These are phyloP conservation scores for Clunio marinus DNA, from an alignment of 2,888 invertebrate genomes.

Conservation along the genomic window DNA sequence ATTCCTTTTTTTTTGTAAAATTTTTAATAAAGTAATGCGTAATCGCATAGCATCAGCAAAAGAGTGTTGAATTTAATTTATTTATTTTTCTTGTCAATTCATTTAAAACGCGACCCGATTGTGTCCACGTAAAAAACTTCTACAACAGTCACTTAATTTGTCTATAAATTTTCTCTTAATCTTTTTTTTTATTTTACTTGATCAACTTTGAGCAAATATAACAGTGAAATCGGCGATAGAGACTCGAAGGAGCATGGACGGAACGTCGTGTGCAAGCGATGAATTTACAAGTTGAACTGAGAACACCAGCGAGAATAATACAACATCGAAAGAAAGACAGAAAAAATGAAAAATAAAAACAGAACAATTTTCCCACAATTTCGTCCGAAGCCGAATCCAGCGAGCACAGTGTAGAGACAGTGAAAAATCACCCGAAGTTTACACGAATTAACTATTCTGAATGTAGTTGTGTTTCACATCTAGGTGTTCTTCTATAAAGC, in stretches of 20 bases:
- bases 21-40: slow-evolving; percentile 25
- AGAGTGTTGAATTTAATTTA: slow-evolving; percentile 3
- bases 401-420: slow-evolving; percentile 4
- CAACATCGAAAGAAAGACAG: slow-evolving; percentile 10
- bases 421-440: background rate
- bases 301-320: slow-evolving; percentile 16
- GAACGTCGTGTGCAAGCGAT: slow-evolving; percentile 29
- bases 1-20: slow-evolving; percentile 22
- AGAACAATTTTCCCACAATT: slow-evolving; percentile 33
- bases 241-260: slow-evolving; percentile 16
- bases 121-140: background rate
- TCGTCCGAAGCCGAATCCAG: slow-evolving; percentile 17
- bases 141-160: slow-evolving; percentile 14
- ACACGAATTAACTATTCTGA: background rate
- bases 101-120: slow-evolving; percentile 20
- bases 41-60: slow-evolving; percentile 1
- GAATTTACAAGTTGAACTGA: slow-evolving; percentile 35
- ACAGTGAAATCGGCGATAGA: slow-evolving; percentile 16
- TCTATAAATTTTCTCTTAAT: background rate
- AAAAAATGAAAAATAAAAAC: slow-evolving; percentile 17
- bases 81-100: slow-evolving; percentile 15
- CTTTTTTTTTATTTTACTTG: background rate
- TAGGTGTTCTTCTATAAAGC: background rate
- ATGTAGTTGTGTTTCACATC: slow-evolving; percentile 5
- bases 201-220: slow-evolving; percentile 1